Percentiles rank a stretch among this genome's conserved stretches.
phyloP scores from a whole-genome alignment of 2,797 vertebrate species.

The Poeciliopsis turneri region DNA sequence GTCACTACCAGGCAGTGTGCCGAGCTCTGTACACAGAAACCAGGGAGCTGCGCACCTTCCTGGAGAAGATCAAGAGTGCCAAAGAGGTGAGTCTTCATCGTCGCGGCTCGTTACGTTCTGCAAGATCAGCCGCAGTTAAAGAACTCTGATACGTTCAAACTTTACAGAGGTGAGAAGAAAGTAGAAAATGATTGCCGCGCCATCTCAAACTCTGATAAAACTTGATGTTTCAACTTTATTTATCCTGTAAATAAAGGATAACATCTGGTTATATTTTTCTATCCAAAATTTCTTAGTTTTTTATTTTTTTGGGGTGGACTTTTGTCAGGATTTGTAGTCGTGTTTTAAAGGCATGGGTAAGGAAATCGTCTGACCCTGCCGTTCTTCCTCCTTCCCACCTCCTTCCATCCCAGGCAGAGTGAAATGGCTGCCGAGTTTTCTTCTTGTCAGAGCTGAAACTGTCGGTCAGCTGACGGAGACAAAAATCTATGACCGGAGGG shows the following conservation, averaged over 20 bases:
- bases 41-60: constrained; percentile 91
- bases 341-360: constrained; percentile 16
- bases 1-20: constrained; percentile 97
- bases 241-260: neutral
- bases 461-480: constrained; percentile 44
- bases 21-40: constrained; percentile 95
- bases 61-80: constrained; percentile 94
- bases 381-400: neutral
- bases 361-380: constrained; percentile 2
- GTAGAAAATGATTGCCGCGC: neutral
- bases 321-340: neutral
- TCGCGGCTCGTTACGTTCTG: neutral
- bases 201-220: constrained; percentile 8
- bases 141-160: neutral
- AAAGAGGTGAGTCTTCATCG: constrained; percentile 87
- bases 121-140: neutral
- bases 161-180: neutral
- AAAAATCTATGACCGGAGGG: constrained; percentile 26
- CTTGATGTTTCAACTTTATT: constrained; percentile 32
- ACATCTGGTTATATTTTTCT: neutral
- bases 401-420: constrained; percentile 10
- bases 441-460: constrained; percentile 13
- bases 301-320: too few species aligned
- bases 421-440: constrained; percentile 22
- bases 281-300: neutral